Evolutionary conservation across 2,797 vertebrate species (phyloP), one percentile per base, ranked within the genome.

Genomic region (Momotus momota): DNA sequence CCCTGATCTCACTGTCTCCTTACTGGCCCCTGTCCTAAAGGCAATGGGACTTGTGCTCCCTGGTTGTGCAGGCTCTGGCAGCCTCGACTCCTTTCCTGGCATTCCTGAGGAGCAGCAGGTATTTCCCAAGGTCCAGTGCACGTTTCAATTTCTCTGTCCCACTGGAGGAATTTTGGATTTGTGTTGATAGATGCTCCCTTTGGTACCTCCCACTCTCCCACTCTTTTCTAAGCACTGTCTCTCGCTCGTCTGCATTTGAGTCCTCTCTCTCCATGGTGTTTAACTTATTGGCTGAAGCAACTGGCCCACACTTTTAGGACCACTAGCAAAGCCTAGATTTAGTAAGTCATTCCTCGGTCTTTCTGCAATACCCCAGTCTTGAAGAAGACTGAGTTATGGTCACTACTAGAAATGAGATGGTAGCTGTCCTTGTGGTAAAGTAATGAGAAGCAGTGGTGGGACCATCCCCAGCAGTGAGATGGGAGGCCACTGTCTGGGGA

Each of bases 1-100:
- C 40, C 79, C 27, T 0, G 0, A 2, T 21, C 16, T 18, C 65
- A 22, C 43, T 12, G 40, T 31, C 38, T 51, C 69, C 81, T 87
- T 11, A 1, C 12, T 3, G 4, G n/a, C 38, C 43, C 29, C 31
- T 31, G 1, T 49, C 55, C 87, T 65, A 29, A 70, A 51, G 45
- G 55, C 25, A 31, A 0, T 11, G 52, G 48, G 25, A 31, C 38
- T 48, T 80, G 57, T 65, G n/a, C 27, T 82, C 38, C 40, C n/a
- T 40, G 31, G 23, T n/a, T 3, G 2, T 1, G 0, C 31, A 4
- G 31, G 22, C 33, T 74, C 73, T 5, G 11, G 52, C 67, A 88
- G 74, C 67, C 45, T 74, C 0, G 0, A 6, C 35, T 74, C 14
- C 19, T 49, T 41, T 65, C 35, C 19, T 57, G 72, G 20, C 40